Evolutionary conservation across 2,797 vertebrate genomes (phyloP).

Genomic region (Linurgus olivaceus): DNA sequence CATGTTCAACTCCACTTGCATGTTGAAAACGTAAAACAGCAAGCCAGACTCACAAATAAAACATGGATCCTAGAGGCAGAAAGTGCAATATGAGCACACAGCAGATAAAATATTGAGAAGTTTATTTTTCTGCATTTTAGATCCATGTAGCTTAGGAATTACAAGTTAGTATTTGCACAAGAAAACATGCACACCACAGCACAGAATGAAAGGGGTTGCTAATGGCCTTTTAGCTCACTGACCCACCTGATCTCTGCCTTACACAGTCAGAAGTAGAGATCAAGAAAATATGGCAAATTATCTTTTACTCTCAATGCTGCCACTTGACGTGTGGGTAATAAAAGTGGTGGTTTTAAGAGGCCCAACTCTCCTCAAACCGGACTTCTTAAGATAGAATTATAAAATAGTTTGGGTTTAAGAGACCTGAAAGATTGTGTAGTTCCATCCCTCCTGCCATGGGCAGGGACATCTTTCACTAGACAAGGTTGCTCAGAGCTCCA

Average conservation of each 20-base stretch:
- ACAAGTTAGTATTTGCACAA: background rate
- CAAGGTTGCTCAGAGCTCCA: background rate
- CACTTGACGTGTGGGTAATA: background rate
- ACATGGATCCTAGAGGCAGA: background rate
- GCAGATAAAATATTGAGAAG: background rate
- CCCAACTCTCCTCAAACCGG: background rate
- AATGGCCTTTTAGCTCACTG: background rate
- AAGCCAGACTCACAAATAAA: background rate
- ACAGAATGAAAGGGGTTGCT: background rate
- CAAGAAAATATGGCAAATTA: background rate
- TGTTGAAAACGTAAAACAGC: accelerated
- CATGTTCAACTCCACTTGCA: background rate
- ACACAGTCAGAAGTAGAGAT: background rate
- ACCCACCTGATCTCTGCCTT: background rate
- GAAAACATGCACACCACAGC: background rate
- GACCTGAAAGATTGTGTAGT: background rate
- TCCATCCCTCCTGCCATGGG: background rate
- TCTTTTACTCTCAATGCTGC: background rate
- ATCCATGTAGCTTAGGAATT: background rate
- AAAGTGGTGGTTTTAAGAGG: background rate
- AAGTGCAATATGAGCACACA: background rate
- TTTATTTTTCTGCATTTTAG: background rate
- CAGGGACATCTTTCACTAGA: background rate
- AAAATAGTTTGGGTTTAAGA: background rate
- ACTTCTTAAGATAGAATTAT: background rate